A percentile compares a stretch with the other conserved stretches of the same genome.
Evolutionary conservation across 2,113 vertebrate species (phyloP).

Genomic region (Alectura lathami): DNA sequence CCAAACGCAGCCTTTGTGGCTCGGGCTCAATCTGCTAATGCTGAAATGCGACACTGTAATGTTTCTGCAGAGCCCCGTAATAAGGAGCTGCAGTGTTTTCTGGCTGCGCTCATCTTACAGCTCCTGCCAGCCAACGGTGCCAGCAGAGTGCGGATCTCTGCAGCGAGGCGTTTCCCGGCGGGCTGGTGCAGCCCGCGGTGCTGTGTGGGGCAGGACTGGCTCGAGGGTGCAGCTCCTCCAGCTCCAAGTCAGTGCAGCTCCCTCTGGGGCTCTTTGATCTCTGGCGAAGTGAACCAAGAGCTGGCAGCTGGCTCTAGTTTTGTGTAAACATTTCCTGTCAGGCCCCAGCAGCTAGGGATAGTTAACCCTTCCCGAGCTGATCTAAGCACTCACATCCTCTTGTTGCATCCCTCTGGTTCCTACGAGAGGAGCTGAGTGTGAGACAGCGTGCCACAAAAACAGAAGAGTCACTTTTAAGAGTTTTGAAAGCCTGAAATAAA

Average conservation of each 20-base stretch:
- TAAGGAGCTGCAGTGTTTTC: neutral
- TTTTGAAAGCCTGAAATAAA: neutral
- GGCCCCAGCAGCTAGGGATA: neutral
- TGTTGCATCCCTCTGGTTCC: neutral
- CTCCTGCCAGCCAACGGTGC: neutral
- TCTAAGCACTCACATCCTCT: neutral
- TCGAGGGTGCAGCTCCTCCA: neutral
- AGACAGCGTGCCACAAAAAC: neutral
- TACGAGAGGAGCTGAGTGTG: neutral
- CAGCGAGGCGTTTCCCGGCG: neutral
- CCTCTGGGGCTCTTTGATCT: neutral
- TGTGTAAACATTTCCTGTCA: neutral
- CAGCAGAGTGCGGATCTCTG: neutral
- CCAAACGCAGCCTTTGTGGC: neutral
- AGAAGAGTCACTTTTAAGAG: neutral
- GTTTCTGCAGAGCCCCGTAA: neutral
- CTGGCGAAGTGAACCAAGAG: neutral
- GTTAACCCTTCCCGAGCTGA: neutral
- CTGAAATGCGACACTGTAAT: rapidly evolving
- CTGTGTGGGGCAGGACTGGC: neutral
- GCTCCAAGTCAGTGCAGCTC: neutral
- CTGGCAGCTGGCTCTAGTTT: neutral
- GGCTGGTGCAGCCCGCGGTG: neutral
- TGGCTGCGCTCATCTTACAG: rapidly evolving
- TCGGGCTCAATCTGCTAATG: neutral